A percentile compares a stretch with the other conserved stretches of the same genome.
These are phyloP conservation scores for Gryllus bimaculatus DNA, from an alignment of 1,140 invertebrate species.

Conservation along the genomic window DNA sequence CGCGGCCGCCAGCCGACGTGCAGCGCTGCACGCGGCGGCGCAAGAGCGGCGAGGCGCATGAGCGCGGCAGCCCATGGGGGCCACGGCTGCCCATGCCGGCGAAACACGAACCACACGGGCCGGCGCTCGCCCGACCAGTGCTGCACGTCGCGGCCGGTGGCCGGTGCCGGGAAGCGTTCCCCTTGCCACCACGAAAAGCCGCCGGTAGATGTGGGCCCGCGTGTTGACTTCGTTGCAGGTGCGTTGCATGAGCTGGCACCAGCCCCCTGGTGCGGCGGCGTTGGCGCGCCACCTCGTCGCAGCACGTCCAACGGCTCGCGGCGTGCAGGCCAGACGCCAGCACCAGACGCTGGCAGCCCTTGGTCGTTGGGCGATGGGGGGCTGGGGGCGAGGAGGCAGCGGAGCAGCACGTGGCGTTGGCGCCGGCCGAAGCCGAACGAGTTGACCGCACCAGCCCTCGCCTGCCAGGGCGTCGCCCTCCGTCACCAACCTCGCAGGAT, in stretches of 20 bases:
- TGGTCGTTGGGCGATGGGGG: no score
- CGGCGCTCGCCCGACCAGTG: neutral
- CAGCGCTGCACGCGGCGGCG: constrained; percentile 39
- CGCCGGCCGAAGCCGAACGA: no score
- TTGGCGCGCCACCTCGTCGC: constrained; percentile 38
- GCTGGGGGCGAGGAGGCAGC: no score
- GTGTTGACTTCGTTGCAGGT: neutral
- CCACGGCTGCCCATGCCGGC: constrained; percentile 54
- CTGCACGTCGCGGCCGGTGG: neutral
- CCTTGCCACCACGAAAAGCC: neutral
- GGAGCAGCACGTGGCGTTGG: no score
- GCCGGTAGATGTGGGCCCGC: neutral
- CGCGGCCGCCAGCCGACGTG: constrained; percentile 31
- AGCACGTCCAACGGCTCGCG: constrained; percentile 59
- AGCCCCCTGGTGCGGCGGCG: constrained; percentile 19
- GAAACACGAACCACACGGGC: constrained; percentile 53
- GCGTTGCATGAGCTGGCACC: neutral
- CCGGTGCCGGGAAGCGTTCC: no score
- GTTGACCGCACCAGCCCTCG: no score
- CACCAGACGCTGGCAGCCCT: constrained; percentile 55
- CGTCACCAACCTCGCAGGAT: no score
- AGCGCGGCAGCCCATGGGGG: constrained; percentile 45
- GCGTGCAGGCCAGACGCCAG: constrained; percentile 54
- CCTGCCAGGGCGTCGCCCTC: no score
- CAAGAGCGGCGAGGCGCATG: constrained; percentile 48